These are phyloP conservation scores for Eurois occulta DNA, from an alignment of 2,888 invertebrate genomes.

Conservation along the genomic window DNA sequence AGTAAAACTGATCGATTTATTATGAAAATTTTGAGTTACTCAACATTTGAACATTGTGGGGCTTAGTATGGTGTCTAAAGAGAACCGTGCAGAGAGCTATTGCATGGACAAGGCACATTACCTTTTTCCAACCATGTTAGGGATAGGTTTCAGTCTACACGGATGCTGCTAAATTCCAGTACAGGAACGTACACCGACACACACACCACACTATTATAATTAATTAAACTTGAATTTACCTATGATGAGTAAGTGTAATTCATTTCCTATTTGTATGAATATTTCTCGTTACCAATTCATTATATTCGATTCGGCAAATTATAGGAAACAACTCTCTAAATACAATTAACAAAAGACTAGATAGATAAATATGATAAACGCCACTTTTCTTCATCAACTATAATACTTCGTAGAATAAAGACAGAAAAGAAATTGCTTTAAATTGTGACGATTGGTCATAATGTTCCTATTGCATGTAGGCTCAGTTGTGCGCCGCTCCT, in stretches of 20 bases:
- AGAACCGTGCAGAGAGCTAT: constrained; percentile 10
- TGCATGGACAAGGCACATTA: too few species aligned
- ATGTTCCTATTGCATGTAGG: background rate
- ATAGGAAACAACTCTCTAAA: background rate
- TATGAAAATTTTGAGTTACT: constrained; percentile 69
- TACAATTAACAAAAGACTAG: background rate
- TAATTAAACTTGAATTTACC: too few species aligned
- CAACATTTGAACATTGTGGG: constrained; percentile 58
- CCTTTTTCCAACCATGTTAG: background rate
- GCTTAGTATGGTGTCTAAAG: constrained; percentile 49
- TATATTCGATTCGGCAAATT: background rate
- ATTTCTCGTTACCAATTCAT: background rate
- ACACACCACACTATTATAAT: too few species aligned
- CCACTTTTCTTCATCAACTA: background rate
- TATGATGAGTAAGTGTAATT: too few species aligned
- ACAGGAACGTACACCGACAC: too few species aligned
- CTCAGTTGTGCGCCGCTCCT: constrained; percentile 62
- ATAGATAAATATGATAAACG: background rate
- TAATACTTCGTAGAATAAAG: background rate
- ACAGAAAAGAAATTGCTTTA: background rate
- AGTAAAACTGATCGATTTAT: constrained; percentile 66
- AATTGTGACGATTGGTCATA: background rate
- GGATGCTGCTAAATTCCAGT: too few species aligned
- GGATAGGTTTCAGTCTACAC: too few species aligned
- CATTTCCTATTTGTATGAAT: too few species aligned